Evolutionary conservation across 1,140 invertebrate genomes (phyloP), one percentile per base, ranked within the genome.

Genomic region (Drosophila ironensis): DNA sequence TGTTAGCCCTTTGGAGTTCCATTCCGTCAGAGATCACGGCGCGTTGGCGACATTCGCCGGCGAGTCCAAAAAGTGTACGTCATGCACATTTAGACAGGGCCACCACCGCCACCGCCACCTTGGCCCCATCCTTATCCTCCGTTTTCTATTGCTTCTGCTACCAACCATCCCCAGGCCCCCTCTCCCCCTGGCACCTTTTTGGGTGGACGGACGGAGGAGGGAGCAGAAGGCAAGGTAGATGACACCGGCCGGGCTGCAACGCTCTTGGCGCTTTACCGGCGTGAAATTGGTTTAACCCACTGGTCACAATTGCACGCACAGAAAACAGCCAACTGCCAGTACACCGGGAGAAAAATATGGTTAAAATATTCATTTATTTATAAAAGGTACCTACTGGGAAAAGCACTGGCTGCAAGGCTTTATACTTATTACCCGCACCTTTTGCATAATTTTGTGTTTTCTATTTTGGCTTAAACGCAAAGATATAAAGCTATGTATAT

Each of bases 261-360:
- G 76, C 75, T 84, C 70, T 73, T 84, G 78, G 84, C 74, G 77
- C 72, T 84, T 88, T 84, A 75, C 74, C 74, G 84, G 84, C 84
- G 84, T 88, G 84, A 88, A 88, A 88, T 88, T 88, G 84, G 84
- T 88, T 88, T 88, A 88, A 88, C 84, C 84, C 81, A 80, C 80
- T 84, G 80, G 80, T 84, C 80, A 84, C 80, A 84, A 84, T 84
- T 84, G 80, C 78, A 84, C 80, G 70, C 78, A 77, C 73, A 37
- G 33, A 37, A 14, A 37, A 37, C 33, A 37, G 14, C 8, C 33
- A 37, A 37, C 33, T 37, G 33, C 12, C 33, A 37, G 16, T 14
- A 37, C 33, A 37, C 33, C 16, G 50, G 35, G 30, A 52, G 47
- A 33, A 51, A 6, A n/a, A n/a, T n/a, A n/a, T n/a, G n/a, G n/a